These are phyloP conservation scores for Channa argus DNA, from an alignment of 2,113 vertebrate species.

Conservation along the genomic window DNA sequence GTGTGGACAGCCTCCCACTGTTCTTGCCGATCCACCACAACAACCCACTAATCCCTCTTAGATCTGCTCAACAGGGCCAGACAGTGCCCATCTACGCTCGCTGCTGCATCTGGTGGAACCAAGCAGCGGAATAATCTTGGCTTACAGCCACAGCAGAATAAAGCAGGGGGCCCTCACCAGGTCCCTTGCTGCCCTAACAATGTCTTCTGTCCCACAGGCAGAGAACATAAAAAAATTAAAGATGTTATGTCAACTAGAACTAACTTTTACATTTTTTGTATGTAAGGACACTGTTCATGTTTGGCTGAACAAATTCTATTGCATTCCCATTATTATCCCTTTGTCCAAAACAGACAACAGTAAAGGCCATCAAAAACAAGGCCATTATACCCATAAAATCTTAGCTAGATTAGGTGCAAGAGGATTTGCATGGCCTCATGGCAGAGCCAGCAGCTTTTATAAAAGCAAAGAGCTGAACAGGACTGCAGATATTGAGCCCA, in stretches of 20 bases:
- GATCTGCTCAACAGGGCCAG: slow-evolving; percentile 71
- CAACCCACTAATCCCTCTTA: slow-evolving; percentile 79
- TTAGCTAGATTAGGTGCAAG: slow-evolving; percentile 74
- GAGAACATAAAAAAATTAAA: slow-evolving; percentile 23
- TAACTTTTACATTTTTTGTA: too few relatives aligned
- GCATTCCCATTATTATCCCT: not conserved
- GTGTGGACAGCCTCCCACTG: slow-evolving; percentile 78
- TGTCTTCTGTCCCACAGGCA: slow-evolving; percentile 10
- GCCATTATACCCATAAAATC: slow-evolving; percentile 62
- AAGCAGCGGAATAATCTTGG: slow-evolving; percentile 74
- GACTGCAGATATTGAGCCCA: slow-evolving; percentile 27
- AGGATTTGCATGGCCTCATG: slow-evolving; percentile 66
- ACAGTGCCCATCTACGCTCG: slow-evolving; percentile 59
- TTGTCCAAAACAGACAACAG: slow-evolving; percentile 8
- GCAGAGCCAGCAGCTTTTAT: slow-evolving; percentile 36
- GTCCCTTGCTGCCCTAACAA: slow-evolving; percentile 7
- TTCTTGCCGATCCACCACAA: slow-evolving; percentile 70
- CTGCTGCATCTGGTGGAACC: slow-evolving; percentile 72
- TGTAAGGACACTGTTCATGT: too few relatives aligned
- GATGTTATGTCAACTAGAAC: not conserved
- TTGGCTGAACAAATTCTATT: too few relatives aligned
- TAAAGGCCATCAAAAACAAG: not conserved
- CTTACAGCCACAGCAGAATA: slow-evolving; percentile 53
- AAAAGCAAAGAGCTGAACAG: slow-evolving; percentile 61
- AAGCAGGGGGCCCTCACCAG: slow-evolving; percentile 40